Percentiles rank a stretch among this genome's conserved stretches.
Evolutionary conservation across 2,113 vertebrate species (phyloP).

Genomic region (Chaetura pelagica): DNA sequence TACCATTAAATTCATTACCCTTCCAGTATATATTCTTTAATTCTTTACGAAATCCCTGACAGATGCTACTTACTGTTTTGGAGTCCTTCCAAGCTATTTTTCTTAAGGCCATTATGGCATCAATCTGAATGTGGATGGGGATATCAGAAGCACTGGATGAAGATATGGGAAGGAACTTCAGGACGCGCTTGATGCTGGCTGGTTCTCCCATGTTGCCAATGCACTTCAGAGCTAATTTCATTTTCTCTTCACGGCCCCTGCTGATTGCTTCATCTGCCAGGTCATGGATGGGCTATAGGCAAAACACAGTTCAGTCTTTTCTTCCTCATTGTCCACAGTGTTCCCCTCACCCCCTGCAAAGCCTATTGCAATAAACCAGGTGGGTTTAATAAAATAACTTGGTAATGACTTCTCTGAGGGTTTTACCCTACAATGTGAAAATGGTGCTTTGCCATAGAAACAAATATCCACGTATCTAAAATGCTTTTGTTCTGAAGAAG

Average conservation of each 20-base stretch:
- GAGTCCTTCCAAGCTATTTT: slow-evolving; percentile 81
- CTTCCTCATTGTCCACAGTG: background rate
- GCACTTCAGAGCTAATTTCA: slow-evolving; percentile 82
- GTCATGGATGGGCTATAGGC: slow-evolving; percentile 81
- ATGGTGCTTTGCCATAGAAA: background rate
- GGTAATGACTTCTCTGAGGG: background rate
- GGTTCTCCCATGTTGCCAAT: slow-evolving; percentile 86
- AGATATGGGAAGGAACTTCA: slow-evolving; percentile 80
- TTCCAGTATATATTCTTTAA: background rate
- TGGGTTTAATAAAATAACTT: background rate
- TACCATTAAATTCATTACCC: background rate
- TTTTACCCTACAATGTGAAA: background rate
- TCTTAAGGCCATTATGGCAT: slow-evolving; percentile 83
- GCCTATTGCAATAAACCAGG: background rate
- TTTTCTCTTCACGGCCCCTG: slow-evolving; percentile 73
- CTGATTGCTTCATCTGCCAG: slow-evolving; percentile 76
- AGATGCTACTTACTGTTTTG: slow-evolving; percentile 73
- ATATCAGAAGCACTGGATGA: slow-evolving; percentile 71
- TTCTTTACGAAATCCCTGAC: background rate
- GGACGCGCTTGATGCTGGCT: slow-evolving; percentile 83
- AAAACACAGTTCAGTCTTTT: background rate
- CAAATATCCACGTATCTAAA: background rate
- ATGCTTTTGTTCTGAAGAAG: background rate
- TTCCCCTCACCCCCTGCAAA: background rate
- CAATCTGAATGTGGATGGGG: slow-evolving; percentile 71